These are phyloP conservation scores for Apogon talboti DNA, from an alignment of 2,797 vertebrate species.

Conservation along the genomic window DNA sequence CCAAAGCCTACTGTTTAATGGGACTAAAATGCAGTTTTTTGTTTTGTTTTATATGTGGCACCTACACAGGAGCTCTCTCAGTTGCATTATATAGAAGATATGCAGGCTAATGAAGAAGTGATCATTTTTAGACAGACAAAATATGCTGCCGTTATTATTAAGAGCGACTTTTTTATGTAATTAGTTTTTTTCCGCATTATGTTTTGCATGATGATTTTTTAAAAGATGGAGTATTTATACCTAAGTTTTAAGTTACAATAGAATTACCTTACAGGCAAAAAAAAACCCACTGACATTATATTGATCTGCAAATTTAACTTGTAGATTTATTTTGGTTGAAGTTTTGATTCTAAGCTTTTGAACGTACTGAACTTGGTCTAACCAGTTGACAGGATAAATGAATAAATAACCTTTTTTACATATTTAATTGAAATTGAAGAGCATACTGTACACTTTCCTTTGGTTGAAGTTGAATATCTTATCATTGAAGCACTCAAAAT, in stretches of 20 bases:
- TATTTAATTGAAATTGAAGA: constrained; percentile 1
- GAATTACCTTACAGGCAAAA: constrained; percentile 21
- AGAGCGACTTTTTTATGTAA: constrained; percentile 23
- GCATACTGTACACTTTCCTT: background rate
- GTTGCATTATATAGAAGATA: constrained; percentile 26
- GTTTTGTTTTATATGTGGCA: constrained; percentile 58
- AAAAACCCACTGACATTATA: constrained; percentile 2
- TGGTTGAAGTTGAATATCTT: constrained; percentile 15
- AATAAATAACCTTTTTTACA: background rate
- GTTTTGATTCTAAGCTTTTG: constrained; percentile 2
- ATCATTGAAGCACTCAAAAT: constrained; percentile 21
- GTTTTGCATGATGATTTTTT: constrained; percentile 25
- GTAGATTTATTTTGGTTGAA: background rate
- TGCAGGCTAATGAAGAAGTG: constrained; percentile 33
- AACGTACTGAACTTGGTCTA: constrained; percentile 1
- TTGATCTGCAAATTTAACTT: constrained; percentile 10
- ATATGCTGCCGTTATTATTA: constrained; percentile 30
- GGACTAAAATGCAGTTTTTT: constrained; percentile 47
- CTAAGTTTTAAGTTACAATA: constrained; percentile 6
- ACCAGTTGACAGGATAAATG: background rate
- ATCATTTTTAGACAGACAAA: constrained; percentile 57
- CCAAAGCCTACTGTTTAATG: constrained; percentile 58
- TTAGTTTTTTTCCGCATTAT: constrained; percentile 15
- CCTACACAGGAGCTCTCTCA: constrained; percentile 39
- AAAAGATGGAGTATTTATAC: constrained; percentile 2